Percentiles rank a stretch among this genome's conserved stretches.
Evolutionary conservation across 1,140 invertebrate genomes (phyloP).

Genomic region (Conus ventricosus): DNA sequence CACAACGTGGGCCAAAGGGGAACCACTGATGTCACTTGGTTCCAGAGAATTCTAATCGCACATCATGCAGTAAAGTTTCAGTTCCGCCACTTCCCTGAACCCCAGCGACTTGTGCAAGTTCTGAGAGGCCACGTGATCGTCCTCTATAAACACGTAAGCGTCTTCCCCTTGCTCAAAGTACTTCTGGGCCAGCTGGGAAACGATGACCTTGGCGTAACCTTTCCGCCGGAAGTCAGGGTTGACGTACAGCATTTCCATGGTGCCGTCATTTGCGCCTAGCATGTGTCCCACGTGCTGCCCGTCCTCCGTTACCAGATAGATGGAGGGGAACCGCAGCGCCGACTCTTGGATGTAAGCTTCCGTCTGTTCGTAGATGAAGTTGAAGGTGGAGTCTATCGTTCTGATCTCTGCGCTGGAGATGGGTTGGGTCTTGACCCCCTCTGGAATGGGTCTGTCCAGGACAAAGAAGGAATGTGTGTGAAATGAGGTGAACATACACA

Average conservation of each 20-base stretch:
- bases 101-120: slow-evolving; percentile 2
- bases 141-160: slow-evolving; percentile 1
- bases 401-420: background rate
- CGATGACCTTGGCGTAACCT: slow-evolving; percentile 29
- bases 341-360: background rate
- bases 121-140: background rate
- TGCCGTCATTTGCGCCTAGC: background rate
- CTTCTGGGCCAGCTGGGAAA: slow-evolving; percentile 17
- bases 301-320: background rate
- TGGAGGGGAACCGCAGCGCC: background rate
- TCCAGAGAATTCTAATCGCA: no score
- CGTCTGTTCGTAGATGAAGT: background rate
- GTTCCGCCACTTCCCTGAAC: background rate
- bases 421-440: slow-evolving; percentile 8
- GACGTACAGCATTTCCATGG: slow-evolving; percentile 31
- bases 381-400: background rate
- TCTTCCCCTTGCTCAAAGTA: slow-evolving; percentile 9
- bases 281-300: slow-evolving; percentile 25
- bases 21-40: no score
- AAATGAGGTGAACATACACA: background rate
- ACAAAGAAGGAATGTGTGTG: background rate
- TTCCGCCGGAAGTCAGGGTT: slow-evolving; percentile 21
- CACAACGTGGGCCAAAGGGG: no score
- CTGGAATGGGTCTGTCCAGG: slow-evolving; percentile 18
- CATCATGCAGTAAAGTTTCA: background rate